Conservation (phyloP, 2,888 invertebrate genomes). For the Eumacrocentrus americanus region DNA sequence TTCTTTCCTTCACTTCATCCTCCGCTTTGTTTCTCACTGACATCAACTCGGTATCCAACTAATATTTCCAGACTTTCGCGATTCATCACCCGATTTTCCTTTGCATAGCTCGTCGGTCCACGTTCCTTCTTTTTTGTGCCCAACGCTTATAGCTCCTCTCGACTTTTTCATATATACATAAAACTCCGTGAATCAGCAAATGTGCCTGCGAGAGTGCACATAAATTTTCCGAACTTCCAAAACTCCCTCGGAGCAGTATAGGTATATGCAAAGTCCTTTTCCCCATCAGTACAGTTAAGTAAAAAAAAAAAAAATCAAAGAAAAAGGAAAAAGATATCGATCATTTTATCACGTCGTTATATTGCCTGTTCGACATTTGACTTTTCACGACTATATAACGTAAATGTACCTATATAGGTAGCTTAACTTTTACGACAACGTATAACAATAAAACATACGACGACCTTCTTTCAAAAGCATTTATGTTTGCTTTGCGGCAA, state of each 20-base stretch:
- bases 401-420: neutral
- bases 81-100: neutral
- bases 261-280: no score
- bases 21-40: no score
- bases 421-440: constrained; percentile 36
- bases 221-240: neutral
- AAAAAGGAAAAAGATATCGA: neutral
- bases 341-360: neutral
- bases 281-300: no score
- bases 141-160: no score
- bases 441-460: constrained; percentile 40
- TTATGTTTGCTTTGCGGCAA: constrained; percentile 9
- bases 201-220: neutral
- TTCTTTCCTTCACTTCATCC: no score
- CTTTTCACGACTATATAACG: neutral
- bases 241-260: no score
- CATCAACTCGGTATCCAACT: neutral
- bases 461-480: constrained; percentile 24
- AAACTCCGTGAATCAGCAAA: neutral
- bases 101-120: no score
- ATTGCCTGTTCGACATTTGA: neutral
- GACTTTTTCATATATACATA: neutral
- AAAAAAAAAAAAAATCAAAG: neutral
- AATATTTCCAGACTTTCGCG: neutral
- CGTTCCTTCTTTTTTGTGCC: no score